These are phyloP conservation scores for Colletes latitarsis DNA, from an alignment of 1,140 invertebrate species.

Conservation along the genomic window DNA sequence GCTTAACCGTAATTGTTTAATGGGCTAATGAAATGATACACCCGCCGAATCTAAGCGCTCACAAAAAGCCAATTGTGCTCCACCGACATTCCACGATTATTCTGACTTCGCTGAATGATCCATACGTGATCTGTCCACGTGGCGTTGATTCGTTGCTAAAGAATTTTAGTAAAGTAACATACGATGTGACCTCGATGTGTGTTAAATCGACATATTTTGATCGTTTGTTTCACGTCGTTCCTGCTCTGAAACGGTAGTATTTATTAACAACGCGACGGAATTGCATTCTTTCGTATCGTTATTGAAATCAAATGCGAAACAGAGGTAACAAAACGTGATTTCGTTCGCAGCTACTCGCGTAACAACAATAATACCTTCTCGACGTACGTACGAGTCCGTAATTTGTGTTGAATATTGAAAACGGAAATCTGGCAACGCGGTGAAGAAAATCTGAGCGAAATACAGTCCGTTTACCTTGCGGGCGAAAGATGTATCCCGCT, in stretches of 20 bases:
- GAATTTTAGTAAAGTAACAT: too few species aligned
- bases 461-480: slow-evolving; percentile 62
- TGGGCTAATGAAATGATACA: slow-evolving; percentile 76
- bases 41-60: slow-evolving; percentile 73
- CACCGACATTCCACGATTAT: slow-evolving; percentile 65
- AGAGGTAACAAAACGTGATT: too few species aligned
- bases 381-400: not conserved
- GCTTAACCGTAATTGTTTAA: slow-evolving; percentile 75
- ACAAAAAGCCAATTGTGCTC: slow-evolving; percentile 72
- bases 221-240: too few species aligned
- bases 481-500: slow-evolving; percentile 69
- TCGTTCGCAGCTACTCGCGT: too few species aligned
- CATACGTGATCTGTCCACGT: not conserved
- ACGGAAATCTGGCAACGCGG: slow-evolving; percentile 67
- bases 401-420: not conserved
- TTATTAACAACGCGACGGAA: too few species aligned
- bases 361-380: not conserved
- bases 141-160: too few species aligned
- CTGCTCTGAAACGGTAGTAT: too few species aligned
- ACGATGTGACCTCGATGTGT: too few species aligned
- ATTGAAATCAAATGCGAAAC: too few species aligned
- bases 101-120: slow-evolving; percentile 24
- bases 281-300: too few species aligned
- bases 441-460: slow-evolving; percentile 56
- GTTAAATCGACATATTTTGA: too few species aligned